Base-by-base conservation (phyloP, 2,888 invertebrate species). In the Drosophila falleni region DNA sequence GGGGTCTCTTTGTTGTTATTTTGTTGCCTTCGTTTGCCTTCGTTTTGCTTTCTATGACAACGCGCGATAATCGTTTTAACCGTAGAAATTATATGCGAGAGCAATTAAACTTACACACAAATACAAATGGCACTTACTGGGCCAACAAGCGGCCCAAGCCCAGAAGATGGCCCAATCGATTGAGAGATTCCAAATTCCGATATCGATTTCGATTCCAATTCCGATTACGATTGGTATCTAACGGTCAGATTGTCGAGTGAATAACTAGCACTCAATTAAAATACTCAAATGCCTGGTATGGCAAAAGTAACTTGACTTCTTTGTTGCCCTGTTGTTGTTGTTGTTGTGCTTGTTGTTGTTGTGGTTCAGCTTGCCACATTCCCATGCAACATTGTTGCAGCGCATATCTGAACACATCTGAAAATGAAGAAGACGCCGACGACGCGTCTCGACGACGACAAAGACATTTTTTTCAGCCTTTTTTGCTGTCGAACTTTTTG, bases 381-480 rank as follows among this genome's bases (percentile, higher is more conserved):
- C 85, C 71, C 84, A 80, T 84, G 87, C 87, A 87, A 84, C 84
- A 87, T 76, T 81, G 87, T 84, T 84, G 84, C 84, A 80, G 13
- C 56, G 69, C 83, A 71, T 77, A 77, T 87, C 79, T 81, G 74
- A 60, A 74, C 74, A 69, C 74, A 74, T 72, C 77, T 59, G 58
- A 53, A 71, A 59, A 58, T 54, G 71, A 70, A 70, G 72, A 72
- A 51, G 66, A 75, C 42, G 71, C 51, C 50, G 49, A 33, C 33
- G 15, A 49, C 16, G 6, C 19, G 15, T 15, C 9, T n/a, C 26
- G 62, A 64, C 46, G 65, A 47, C 61, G 54, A 29, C 29, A 29
- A 29, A 5, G 44, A 64, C 60, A 58, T 56, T 74, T 62, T 62
- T 67, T 63, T 8, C 10, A 23, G n/a, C 13, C 42, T 26, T 61